Evolutionary conservation across 2,888 invertebrate genomes (phyloP).

Genomic region (Empis livida): DNA sequence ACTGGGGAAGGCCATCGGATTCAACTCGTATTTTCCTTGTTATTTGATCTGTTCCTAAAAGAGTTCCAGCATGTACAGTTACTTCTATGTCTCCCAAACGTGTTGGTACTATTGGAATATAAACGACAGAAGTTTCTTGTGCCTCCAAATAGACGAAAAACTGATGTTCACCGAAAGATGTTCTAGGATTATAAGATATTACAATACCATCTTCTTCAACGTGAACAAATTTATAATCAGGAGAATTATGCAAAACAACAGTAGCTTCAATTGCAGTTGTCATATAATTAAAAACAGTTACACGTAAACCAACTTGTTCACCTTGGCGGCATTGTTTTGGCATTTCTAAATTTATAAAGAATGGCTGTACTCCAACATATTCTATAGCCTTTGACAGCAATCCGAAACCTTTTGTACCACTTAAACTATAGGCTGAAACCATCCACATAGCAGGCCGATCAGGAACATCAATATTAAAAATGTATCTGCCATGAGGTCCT

Average conservation of each 20-base stretch:
- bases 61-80: slow-evolving; percentile 60
- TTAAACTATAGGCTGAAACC: slow-evolving; percentile 84
- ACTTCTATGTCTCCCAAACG: slow-evolving; percentile 62
- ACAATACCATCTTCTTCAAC: slow-evolving; percentile 80
- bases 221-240: slow-evolving; percentile 82
- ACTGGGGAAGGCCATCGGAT: slow-evolving; percentile 84
- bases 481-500: slow-evolving; percentile 78
- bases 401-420: slow-evolving; percentile 73
- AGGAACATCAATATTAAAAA: slow-evolving; percentile 78
- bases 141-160: slow-evolving; percentile 77
- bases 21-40: slow-evolving; percentile 55
- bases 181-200: slow-evolving; percentile 77
- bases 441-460: slow-evolving; percentile 82
- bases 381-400: slow-evolving; percentile 68
- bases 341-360: slow-evolving; percentile 92
- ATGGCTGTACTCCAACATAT: slow-evolving; percentile 82
- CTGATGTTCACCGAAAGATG: slow-evolving; percentile 87
- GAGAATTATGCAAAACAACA: slow-evolving; percentile 72
- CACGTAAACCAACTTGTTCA: slow-evolving; percentile 85
- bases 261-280: slow-evolving; percentile 69
- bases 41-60: slow-evolving; percentile 59
- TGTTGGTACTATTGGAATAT: slow-evolving; percentile 80
- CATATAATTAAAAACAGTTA: slow-evolving; percentile 91
- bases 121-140: slow-evolving; percentile 69
- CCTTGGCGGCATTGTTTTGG: slow-evolving; percentile 73